phyloP scores from a whole-genome alignment of 2,888 invertebrate genomes.

The Parnassius orleans region DNA sequence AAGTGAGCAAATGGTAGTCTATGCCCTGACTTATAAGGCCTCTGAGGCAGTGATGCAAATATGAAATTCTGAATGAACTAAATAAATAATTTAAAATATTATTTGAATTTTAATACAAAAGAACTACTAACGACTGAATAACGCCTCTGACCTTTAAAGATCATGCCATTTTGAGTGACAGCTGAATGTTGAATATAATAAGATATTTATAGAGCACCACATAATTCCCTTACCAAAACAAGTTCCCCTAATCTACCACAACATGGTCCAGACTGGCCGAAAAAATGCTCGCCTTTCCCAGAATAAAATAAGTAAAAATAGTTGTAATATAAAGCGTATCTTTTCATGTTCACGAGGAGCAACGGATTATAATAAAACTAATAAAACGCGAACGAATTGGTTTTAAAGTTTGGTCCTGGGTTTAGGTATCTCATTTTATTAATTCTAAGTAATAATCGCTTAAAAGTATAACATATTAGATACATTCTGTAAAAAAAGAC shows the following conservation, averaged over 20 bases:
- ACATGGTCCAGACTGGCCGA: conserved; percentile 23
- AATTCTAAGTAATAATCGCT: too few species aligned
- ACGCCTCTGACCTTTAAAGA: conserved; percentile 13
- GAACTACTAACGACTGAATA: conserved; percentile 28
- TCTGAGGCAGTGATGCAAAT: too few species aligned
- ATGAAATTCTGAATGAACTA: too few species aligned
- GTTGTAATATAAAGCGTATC: conserved; percentile 21
- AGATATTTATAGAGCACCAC: conserved; percentile 16
- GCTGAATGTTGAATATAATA: conserved; percentile 1
- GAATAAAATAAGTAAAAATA: conserved; percentile 24
- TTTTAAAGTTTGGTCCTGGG: conserved; percentile 7
- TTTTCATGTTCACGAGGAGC: conserved; percentile 22
- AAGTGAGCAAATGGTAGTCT: too few species aligned
- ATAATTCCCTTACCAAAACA: conserved; percentile 9
- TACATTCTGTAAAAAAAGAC: not conserved
- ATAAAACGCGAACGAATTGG: conserved; percentile 13
- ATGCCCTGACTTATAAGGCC: too few species aligned
- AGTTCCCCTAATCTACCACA: conserved; percentile 20
- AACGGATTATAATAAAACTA: conserved; percentile 18
- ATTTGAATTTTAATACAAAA: too few species aligned
- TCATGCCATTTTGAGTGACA: conserved; percentile 17
- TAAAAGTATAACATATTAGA: not conserved
- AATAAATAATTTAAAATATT: too few species aligned
- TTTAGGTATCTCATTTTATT: too few species aligned
- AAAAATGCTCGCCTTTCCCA: conserved; percentile 25